Conservation (phyloP, 92 coral and sea anemone genomes). For the Pocillopora meandrina region DNA sequence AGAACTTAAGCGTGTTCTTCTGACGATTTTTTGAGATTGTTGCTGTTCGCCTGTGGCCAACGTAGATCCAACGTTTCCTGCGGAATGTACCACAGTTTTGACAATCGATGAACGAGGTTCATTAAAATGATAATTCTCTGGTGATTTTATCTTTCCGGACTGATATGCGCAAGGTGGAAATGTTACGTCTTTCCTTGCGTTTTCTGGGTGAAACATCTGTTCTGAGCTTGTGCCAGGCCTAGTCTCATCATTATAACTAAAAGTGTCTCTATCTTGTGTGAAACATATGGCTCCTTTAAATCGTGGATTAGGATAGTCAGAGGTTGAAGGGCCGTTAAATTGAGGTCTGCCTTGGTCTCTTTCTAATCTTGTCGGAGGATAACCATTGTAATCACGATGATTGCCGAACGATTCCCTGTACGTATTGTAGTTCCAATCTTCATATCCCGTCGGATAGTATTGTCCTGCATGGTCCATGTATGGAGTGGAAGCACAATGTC, state of each 20-base stretch:
- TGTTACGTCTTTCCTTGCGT: slow-evolving; percentile 15
- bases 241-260: not conserved
- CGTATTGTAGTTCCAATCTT: slow-evolving; percentile 19
- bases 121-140: slow-evolving; percentile 30
- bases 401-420: slow-evolving; percentile 12
- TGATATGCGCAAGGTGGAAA: slow-evolving; percentile 40
- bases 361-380: slow-evolving; percentile 29
- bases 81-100: slow-evolving; percentile 23
- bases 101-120: slow-evolving; percentile 29
- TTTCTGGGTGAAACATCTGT: slow-evolving; percentile 12
- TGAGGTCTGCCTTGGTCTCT: slow-evolving; percentile 12
- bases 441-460: slow-evolving; percentile 37
- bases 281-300: slow-evolving; percentile 5
- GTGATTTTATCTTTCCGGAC: slow-evolving; percentile 7
- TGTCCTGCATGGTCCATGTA: slow-evolving; percentile 39
- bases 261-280: slow-evolving; percentile 8
- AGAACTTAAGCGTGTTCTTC: slow-evolving; percentile 58
- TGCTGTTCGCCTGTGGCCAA: slow-evolving; percentile 15
- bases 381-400: slow-evolving; percentile 14
- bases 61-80: slow-evolving; percentile 19
- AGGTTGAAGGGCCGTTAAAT: slow-evolving; percentile 5
- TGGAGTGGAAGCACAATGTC: slow-evolving; percentile 20
- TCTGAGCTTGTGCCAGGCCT: slow-evolving; percentile 8
- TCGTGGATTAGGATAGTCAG: slow-evolving; percentile 8
- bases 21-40: slow-evolving; percentile 4